A percentile compares a stretch with the other conserved stretches of the same genome.
phyloP scores from a whole-genome alignment of 2,113 vertebrate species.

The Pteropus alecto region DNA sequence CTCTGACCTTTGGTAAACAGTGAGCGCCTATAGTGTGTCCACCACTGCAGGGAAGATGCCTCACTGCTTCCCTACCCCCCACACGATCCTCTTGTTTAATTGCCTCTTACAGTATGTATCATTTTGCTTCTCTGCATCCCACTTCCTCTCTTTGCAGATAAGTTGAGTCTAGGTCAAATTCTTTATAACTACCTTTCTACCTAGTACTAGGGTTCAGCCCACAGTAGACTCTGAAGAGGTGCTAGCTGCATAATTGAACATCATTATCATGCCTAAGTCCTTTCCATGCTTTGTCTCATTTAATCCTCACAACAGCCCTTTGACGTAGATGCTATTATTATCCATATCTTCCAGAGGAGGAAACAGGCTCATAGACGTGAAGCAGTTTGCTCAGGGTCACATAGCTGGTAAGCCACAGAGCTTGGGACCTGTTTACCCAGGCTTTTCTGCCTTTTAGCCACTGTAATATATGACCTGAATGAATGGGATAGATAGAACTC shows the following conservation, averaged over 20 bases:
- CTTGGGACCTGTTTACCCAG: not conserved
- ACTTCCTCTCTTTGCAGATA: not conserved
- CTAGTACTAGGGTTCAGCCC: not conserved
- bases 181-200: not conserved
- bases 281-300: not conserved
- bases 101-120: not conserved
- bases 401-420: not conserved
- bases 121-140: not conserved
- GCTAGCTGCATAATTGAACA: not conserved
- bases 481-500: not conserved
- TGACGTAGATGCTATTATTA: not conserved
- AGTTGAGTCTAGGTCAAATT: not conserved
- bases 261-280: not conserved
- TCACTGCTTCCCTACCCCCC: not conserved
- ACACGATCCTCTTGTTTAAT: not conserved
- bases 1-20: not conserved
- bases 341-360: not conserved
- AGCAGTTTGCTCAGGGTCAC: not conserved
- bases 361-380: not conserved
- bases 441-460: not conserved
- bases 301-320: not conserved
- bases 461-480: not conserved
- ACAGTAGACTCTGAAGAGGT: not conserved
- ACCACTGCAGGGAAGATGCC: not conserved
- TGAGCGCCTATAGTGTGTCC: accelerated